Conservation (phyloP, 2,113 vertebrate species). For the Mionectes macconnelli region DNA sequence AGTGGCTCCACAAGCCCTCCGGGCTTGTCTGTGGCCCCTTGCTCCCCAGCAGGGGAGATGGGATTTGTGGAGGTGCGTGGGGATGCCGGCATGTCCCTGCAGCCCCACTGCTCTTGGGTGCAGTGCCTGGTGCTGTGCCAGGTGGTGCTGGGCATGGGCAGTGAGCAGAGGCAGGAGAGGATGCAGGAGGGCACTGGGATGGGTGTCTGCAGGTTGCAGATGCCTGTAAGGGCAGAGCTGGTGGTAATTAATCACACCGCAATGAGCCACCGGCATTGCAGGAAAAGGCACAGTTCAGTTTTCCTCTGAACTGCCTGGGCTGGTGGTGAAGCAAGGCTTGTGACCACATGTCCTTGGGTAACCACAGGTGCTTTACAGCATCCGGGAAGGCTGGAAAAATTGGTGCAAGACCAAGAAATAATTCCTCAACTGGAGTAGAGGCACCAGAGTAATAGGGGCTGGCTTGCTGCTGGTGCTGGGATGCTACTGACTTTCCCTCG, state of each 20-base stretch:
- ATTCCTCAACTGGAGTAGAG: neutral
- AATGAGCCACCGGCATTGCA: rapidly evolving
- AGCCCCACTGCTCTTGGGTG: rapidly evolving
- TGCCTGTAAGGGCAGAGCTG: rapidly evolving
- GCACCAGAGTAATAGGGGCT: neutral
- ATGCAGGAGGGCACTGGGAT: neutral
- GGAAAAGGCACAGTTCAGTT: neutral
- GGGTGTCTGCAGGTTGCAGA: neutral
- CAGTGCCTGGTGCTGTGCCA: neutral
- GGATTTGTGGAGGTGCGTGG: rapidly evolving
- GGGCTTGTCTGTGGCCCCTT: neutral
- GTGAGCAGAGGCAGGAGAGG: neutral
- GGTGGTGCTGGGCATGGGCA: rapidly evolving
- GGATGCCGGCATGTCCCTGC: rapidly evolving
- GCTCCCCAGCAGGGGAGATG: neutral
- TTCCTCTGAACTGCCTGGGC: neutral
- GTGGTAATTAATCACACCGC: rapidly evolving
- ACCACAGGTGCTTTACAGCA: neutral
- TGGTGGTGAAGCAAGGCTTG: neutral
- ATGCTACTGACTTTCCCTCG: rapidly evolving
- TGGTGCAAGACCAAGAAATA: neutral
- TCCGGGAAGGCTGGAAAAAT: neutral
- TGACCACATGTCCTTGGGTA: rapidly evolving
- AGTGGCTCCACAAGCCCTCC: neutral
- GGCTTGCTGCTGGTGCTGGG: neutral